These are phyloP conservation scores for Delphinus delphis DNA, from an alignment of 2,113 vertebrate genomes.

Conservation along the genomic window DNA sequence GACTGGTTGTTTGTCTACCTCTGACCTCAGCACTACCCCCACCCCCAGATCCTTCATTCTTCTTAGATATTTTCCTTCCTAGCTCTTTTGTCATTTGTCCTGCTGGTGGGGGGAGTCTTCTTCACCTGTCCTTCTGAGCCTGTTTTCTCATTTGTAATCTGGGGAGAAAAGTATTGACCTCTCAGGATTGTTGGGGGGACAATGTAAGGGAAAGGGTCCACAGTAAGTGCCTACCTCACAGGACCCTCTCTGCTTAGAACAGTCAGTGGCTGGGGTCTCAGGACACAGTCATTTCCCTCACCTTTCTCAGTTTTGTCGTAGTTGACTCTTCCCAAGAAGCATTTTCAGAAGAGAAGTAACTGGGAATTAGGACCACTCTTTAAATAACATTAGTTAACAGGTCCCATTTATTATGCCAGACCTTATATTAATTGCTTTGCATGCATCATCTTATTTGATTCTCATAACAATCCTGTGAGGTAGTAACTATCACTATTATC, in stretches of 20 bases:
- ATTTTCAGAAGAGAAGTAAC: slow-evolving; percentile 6
- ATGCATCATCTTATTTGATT: slow-evolving; percentile 1
- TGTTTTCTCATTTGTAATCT: not conserved
- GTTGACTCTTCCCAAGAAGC: not conserved
- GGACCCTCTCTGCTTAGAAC: not conserved
- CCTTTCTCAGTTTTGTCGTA: not conserved
- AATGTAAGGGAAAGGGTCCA: not conserved
- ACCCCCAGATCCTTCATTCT: not conserved
- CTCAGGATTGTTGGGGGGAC: not conserved
- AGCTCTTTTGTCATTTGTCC: not conserved
- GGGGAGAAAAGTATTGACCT: not conserved
- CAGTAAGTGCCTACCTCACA: not conserved
- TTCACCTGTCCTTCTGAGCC: not conserved
- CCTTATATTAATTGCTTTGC: not conserved
- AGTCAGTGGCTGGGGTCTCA: not conserved
- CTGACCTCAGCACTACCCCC: not conserved
- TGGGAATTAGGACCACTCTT: not conserved
- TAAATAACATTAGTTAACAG: not conserved
- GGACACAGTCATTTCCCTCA: not conserved
- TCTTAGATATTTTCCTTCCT: not conserved
- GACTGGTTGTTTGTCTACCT: not conserved
- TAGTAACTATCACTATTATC: not conserved
- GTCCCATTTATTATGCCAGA: not conserved
- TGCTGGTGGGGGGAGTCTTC: not conserved
- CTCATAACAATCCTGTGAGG: not conserved